Conservation (phyloP, 2,888 invertebrate genomes). For the Encarsia formosa region DNA sequence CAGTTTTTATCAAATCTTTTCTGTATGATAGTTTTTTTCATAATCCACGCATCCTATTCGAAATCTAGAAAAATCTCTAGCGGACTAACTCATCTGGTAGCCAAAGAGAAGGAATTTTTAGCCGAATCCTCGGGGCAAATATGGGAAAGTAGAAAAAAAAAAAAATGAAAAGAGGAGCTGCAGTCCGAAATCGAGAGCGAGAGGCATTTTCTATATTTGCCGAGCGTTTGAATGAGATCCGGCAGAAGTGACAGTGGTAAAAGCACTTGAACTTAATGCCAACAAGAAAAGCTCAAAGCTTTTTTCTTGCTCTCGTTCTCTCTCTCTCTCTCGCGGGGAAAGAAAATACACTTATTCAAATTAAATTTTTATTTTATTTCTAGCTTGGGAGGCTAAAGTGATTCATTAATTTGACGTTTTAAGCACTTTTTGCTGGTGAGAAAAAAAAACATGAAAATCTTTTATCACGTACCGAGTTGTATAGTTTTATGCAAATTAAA, state of each 20-base stretch:
- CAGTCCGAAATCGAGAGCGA: neutral
- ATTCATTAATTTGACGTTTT: no score
- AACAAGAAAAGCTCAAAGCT: slow-evolving; percentile 24
- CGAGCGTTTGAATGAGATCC: slow-evolving; percentile 21
- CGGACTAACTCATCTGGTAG: neutral
- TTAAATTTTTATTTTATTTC: neutral
- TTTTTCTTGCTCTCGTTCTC: no score
- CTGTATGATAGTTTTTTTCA: no score
- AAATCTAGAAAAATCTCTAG: slow-evolving; percentile 3
- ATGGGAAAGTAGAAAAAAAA: slow-evolving; percentile 8
- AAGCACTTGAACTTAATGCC: slow-evolving; percentile 27
- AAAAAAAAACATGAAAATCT: no score
- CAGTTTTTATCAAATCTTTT: no score
- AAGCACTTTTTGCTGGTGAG: no score
- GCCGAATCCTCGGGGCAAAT: slow-evolving; percentile 15
- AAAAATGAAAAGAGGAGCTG: no score
- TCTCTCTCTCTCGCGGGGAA: no score
- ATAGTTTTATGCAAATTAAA: no score
- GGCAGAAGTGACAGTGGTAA: slow-evolving; percentile 16
- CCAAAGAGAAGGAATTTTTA: slow-evolving; percentile 5
- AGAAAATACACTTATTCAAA: neutral
- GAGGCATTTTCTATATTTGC: slow-evolving; percentile 6
- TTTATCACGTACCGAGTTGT: no score
- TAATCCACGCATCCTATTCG: no score
- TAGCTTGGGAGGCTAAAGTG: no score